phyloP scores from a whole-genome alignment of 2,797 vertebrate genomes.

The Spinus pinus region DNA sequence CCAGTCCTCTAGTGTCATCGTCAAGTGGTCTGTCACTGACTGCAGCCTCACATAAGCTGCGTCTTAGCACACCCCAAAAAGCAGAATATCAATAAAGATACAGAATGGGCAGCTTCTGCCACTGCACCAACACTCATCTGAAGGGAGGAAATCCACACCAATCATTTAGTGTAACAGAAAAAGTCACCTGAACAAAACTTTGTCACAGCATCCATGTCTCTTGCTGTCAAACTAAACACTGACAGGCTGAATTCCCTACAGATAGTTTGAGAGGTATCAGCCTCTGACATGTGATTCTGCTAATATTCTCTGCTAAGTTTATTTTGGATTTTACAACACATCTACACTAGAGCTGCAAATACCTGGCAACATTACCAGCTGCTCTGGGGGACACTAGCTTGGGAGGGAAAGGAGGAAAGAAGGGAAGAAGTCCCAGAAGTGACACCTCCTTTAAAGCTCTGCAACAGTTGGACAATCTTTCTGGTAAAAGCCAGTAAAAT shows the following conservation, averaged over 20 bases:
- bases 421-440: neutral
- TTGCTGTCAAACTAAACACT: neutral
- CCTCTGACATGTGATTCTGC: neutral
- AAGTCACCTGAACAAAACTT: neutral
- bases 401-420: neutral
- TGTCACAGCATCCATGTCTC: neutral
- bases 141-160: neutral
- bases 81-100: neutral
- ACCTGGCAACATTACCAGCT: neutral
- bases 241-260: neutral
- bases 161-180: neutral
- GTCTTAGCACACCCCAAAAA: neutral
- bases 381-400: neutral
- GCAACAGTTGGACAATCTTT: neutral
- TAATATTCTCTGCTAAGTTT: neutral
- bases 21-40: neutral
- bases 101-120: neutral
- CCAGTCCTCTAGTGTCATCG: neutral
- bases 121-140: neutral
- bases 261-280: neutral
- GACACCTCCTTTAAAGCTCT: neutral
- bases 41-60: neutral
- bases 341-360: neutral
- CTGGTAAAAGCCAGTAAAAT: neutral
- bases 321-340: constrained; percentile 6